phyloP scores from a whole-genome alignment of 2,797 vertebrate genomes.

The Chiloscyllium punctatum region DNA sequence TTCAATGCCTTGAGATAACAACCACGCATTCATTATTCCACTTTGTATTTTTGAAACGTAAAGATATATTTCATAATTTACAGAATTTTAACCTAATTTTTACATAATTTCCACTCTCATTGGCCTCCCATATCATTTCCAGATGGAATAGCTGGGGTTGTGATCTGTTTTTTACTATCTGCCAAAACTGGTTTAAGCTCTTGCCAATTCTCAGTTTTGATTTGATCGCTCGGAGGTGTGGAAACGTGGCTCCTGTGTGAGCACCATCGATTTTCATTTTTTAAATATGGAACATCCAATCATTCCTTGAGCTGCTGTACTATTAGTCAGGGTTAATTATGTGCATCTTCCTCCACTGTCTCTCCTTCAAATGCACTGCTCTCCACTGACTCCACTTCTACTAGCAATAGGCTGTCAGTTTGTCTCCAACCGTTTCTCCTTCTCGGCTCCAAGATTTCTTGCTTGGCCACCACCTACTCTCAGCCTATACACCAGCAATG shows the following conservation, averaged over 20 bases:
- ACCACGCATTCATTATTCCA: neutral
- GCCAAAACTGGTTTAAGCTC: neutral
- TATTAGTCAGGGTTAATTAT: neutral
- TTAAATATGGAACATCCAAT: neutral
- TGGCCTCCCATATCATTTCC: neutral
- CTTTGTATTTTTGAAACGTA: neutral
- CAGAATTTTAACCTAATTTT: neutral
- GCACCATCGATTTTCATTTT: neutral
- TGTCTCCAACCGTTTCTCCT: neutral
- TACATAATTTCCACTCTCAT: neutral
- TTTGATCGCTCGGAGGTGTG: neutral
- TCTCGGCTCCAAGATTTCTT: neutral
- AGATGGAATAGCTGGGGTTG: neutral
- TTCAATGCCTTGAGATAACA: neutral
- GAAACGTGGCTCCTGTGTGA: neutral
- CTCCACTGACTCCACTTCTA: neutral
- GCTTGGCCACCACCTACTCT: neutral
- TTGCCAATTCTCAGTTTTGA: neutral
- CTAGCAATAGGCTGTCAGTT: neutral
- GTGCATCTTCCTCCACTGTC: neutral
- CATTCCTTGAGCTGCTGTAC: neutral
- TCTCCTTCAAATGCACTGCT: neutral
- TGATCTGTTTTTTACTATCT: neutral
- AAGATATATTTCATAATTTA: neutral
- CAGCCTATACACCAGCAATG: neutral